phyloP scores from a whole-genome alignment of 2,888 invertebrate species.

The Agrochola lota region DNA sequence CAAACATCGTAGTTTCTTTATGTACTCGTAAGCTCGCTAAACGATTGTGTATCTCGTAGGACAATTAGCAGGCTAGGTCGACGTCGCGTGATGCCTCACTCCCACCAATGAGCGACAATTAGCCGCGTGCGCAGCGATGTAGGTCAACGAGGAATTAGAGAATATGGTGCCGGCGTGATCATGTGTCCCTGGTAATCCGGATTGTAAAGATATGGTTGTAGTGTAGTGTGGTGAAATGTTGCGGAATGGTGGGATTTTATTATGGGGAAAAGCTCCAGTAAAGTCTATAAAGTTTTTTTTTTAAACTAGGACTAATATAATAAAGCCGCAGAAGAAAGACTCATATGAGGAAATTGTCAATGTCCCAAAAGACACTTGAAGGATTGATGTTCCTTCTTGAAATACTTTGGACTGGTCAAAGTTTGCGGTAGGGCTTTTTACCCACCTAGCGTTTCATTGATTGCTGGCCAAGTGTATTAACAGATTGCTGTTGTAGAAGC shows the following conservation, averaged over 20 bases:
- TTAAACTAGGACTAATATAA: background rate
- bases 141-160: conserved; percentile 81
- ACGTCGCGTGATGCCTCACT: conserved; percentile 73
- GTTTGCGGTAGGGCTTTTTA: background rate
- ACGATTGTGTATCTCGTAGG: conserved; percentile 60
- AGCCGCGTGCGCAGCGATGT: conserved; percentile 75
- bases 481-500: background rate
- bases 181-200: conserved; percentile 45
- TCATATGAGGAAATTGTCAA: background rate
- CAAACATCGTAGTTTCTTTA: conserved; percentile 45
- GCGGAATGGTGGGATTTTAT: background rate
- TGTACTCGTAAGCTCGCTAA: conserved; percentile 36
- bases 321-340: background rate
- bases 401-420: background rate
- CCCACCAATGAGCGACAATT: conserved; percentile 82
- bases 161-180: conserved; percentile 61
- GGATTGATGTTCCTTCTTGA: background rate
- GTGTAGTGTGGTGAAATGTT: conserved; percentile 19
- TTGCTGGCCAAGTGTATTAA: background rate
- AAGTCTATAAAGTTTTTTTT: background rate
- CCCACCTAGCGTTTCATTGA: background rate
- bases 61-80: conserved; percentile 80
- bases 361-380: background rate
- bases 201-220: conserved; percentile 29
- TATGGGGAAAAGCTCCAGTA: background rate